Base-by-base conservation (phyloP, 2,888 invertebrate genomes). In the Catocala fraxini region DNA sequence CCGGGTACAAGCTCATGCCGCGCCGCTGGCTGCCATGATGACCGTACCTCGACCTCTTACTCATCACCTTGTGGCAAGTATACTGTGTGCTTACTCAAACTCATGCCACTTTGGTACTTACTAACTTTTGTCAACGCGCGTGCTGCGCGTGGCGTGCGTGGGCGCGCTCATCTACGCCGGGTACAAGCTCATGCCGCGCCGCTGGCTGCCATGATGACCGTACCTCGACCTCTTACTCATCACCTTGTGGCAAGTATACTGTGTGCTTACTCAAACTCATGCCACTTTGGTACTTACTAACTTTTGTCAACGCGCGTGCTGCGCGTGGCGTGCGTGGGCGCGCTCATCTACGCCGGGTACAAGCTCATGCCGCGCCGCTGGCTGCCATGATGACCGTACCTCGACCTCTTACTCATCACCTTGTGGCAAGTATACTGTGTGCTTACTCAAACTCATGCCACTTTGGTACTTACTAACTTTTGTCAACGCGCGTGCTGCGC, bases 221-320 rank as follows among this genome's bases (percentile, higher is more conserved):
- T 56, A 59, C 41, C n/a, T 58, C 41, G 55, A 15, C 46, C 15
- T 58, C 6, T 11, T 60, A 5, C 52, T 68, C 45, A 54, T 63
- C 51, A 25, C 53, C 48, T 12, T 71, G 39, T 63, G 70, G 80
- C 81, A 52, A 71, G 63, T 68, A 39, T 34, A 15, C 7, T 46
- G 11, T 45, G 41, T 12, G 46, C 7, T n/a, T 25, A n/a, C 41
- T 45, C 25, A 25, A 3, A 25, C 25, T 25, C 25, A 25, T 25
- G 25, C 25, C 25, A 25, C 25, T 25, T 25, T 25, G 25, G 4
- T 25, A 25, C 25, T 25, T 25, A 25, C 25, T 25, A n/a, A n/a
- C n/a, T n/a, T n/a, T n/a, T 95, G 55, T 95, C 96, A n/a, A 96
- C 96, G 61, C 96, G 95, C 76, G 95, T 96, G 12, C 70, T 97